Base-by-base conservation (phyloP, 2,113 vertebrate genomes). In the Globicephala melas region DNA sequence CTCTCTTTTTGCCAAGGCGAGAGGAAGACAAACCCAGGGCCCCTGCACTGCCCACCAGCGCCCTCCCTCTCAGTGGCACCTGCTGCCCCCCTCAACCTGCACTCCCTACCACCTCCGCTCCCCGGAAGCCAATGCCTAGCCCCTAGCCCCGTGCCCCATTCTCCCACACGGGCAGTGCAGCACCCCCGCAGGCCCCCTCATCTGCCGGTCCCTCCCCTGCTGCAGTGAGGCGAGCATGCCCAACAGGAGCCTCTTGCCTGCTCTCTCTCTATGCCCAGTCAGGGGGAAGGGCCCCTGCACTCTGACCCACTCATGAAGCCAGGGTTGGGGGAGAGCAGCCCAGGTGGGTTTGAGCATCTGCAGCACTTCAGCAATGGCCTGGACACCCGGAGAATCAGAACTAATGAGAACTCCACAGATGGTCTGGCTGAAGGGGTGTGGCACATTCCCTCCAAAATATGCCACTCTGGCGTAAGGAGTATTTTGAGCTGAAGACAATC, bases 201-300 rank as follows among this genome's bases (percentile, higher is more conserved):
- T 25, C 50, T 89, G 86, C 36, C 21, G 10, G 53, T 2, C 33
- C 93, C 18, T 53, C 74, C 8, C 33, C 20, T 0, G 1, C 62
- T 79, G n/a, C 23, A 41, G 17, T 26, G 31, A 53, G 86, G 20
- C 3, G 36, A 23, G 38, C 44, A 9, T 18, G n/a, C 38, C 81
- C 8, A 8, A 1, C 17, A 44, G 31, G 9, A 12, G 26, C 7
- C 44, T 53, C 36, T 70, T 21, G 12, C 5, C 36, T n/a, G 25
- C 21, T 38, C 25, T 36, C 62, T 2, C 44, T 47, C n/a, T 33
- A 5, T 8, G 17, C 13, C 28, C 11, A 41, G 0, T 0, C 15
- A 38, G 38, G 38, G 12, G 20, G 33, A 11, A 25, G 1, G 33
- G 20, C 41, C 84, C 53, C 53, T 44, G n/a, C 0, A 1, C 23